These are phyloP conservation scores for Gymnogyps californianus DNA, from an alignment of 2,113 vertebrate genomes.

Conservation along the genomic window DNA sequence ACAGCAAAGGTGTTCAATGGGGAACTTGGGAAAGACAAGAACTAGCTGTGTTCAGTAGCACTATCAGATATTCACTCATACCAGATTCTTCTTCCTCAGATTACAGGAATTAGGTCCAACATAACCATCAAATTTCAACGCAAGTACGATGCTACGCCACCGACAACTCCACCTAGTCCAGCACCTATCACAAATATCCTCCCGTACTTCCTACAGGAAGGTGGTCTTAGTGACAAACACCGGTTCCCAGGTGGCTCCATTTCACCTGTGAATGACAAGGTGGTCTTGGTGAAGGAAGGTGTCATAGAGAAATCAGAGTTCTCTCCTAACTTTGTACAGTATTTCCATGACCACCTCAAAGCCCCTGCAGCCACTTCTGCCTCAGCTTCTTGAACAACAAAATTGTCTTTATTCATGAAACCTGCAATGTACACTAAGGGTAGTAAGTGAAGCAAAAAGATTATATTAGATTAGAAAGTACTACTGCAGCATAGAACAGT, in stretches of 20 bases:
- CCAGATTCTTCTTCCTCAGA: not conserved
- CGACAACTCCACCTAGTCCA: not conserved
- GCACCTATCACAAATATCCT: not conserved
- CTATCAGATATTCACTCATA: not conserved
- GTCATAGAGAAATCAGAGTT: not conserved
- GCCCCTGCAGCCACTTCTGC: not conserved
- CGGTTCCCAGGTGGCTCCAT: not conserved
- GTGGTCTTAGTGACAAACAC: not conserved
- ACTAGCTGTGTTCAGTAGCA: not conserved
- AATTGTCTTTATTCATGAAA: not conserved
- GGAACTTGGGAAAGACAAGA: not conserved
- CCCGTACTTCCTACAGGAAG: not conserved
- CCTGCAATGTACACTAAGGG: not conserved
- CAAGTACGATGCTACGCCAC: not conserved
- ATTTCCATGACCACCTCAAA: not conserved
- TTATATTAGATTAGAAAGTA: not conserved
- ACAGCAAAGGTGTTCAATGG: not conserved
- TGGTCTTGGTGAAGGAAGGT: fast-evolving
- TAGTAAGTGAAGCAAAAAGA: not conserved
- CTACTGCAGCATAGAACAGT: not conserved
- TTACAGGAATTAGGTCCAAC: not conserved
- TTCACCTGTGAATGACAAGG: not conserved
- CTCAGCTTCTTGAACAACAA: not conserved
- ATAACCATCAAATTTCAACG: not conserved
- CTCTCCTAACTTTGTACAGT: not conserved